Percentiles rank a stretch among this genome's conserved stretches.
Conservation (phyloP, 2,888 invertebrate genomes). For the Scelioninae gen. 2 region DNA sequence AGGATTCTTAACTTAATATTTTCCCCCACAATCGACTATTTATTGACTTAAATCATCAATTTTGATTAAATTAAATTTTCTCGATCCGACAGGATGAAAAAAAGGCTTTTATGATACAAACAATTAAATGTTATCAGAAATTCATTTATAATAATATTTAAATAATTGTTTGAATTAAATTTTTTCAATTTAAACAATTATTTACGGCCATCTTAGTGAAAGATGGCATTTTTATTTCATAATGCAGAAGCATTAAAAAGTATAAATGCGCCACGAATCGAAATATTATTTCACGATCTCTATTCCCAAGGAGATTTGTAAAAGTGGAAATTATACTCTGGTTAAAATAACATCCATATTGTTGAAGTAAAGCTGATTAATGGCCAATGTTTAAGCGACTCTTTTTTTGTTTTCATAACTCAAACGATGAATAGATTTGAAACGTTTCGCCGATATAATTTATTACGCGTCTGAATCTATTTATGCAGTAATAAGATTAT, state of each 20-base stretch:
- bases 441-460: constrained; percentile 8
- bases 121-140: too few relatives aligned
- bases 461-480: neutral
- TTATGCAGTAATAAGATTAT: constrained; percentile 10
- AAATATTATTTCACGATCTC: constrained; percentile 10
- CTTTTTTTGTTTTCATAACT: constrained; percentile 5
- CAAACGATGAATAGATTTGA: neutral
- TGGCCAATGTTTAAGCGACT: constrained; percentile 24
- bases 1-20: neutral
- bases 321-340: constrained; percentile 31
- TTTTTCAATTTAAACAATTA: neutral
- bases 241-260: neutral
- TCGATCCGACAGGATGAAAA: too few relatives aligned
- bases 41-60: too few relatives aligned
- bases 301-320: neutral
- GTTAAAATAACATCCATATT: constrained; percentile 33
- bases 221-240: too few relatives aligned
- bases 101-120: too few relatives aligned
- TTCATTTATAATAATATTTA: too few relatives aligned
- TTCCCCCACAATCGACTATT: too few relatives aligned
- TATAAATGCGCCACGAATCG: neutral
- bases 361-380: constrained; percentile 30
- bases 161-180: neutral
- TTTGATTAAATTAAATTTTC: too few relatives aligned
- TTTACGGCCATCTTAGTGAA: too few relatives aligned